Evolutionary conservation across 2,797 vertebrate species (phyloP), one percentile per base, ranked within the genome.

Genomic region (Poecilia gillii): DNA sequence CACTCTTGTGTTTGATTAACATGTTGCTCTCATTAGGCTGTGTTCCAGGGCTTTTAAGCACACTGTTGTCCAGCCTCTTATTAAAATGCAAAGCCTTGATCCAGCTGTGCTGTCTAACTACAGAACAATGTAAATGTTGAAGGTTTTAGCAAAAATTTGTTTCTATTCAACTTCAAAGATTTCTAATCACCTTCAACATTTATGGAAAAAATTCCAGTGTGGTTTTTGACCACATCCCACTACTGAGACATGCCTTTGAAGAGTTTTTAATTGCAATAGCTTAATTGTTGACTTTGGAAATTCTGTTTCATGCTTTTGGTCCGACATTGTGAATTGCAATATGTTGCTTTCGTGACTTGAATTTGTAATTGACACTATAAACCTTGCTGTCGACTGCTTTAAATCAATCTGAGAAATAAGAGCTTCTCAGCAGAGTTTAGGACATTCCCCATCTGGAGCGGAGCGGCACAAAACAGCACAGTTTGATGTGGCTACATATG

Each of bases 51-150:
- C 66, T 45, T 70, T 70, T 70, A 70, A 70, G n/a, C 66, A 28
- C 4, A 4, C 41, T 70, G 12, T 43, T 43, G 41, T 70, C 66
- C 41, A 14, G 66, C 66, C n/a, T 70, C 39, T 70, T 39, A 68
- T 41, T 68, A 39, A 84, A 91, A 89, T 88, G 90, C 64, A 68
- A 41, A 41, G 64, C 20, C 20, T 68, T 43, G 66, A 68, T 68
- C 66, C 39, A 41, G 36, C 33, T 23, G 36, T 68, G 64, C 36
- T 23, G 8, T 25, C 39, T 70, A 43, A 70, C 66, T 70, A 14
- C 66, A 43, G 23, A 43, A 25, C 66, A 70, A 70, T 70, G 66
- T 70, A 39, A 70, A 43, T 13, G 39, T 39, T n/a, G 18, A 11
- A 8, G 23, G 41, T 13, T 70, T 23, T 70, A n/a, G 9, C 1